Percentiles rank a stretch among this genome's conserved stretches.
phyloP scores from a whole-genome alignment of 2,797 vertebrate species.

The Gymnothorax reevesii region DNA sequence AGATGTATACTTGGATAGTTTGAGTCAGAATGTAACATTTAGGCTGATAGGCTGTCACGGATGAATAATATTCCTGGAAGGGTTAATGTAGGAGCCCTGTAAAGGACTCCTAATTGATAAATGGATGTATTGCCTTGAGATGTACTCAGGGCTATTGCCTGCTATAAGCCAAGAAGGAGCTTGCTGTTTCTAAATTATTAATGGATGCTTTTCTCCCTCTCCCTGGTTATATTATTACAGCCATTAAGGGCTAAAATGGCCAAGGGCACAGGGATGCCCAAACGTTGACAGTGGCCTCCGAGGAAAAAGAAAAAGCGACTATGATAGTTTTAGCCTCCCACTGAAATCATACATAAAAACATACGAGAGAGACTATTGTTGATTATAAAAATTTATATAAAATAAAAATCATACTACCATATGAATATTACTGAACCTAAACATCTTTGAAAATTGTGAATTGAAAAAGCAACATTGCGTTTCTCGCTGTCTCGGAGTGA shows the following conservation, averaged over 20 bases:
- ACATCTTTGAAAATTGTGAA: neutral
- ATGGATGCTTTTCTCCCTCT: slow-evolving; percentile 58
- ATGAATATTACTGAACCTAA: neutral
- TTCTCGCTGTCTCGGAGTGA: neutral
- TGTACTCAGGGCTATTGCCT: slow-evolving; percentile 68
- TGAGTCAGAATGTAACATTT: neutral
- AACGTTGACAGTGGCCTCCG: neutral
- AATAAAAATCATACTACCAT: neutral
- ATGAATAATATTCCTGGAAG: slow-evolving; percentile 64
- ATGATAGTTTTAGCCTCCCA: neutral
- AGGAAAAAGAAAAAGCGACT: neutral
- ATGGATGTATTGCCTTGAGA: slow-evolving; percentile 62
- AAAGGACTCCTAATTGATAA: slow-evolving; percentile 66
- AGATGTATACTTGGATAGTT: neutral
- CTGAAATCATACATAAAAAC: neutral
- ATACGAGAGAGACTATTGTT: no score
- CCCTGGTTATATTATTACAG: slow-evolving; percentile 48
- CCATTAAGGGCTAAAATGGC: slow-evolving; percentile 45
- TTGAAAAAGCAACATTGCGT: neutral
- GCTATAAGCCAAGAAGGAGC: slow-evolving; percentile 61
- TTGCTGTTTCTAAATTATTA: slow-evolving; percentile 67
- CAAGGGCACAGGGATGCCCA: slow-evolving; percentile 40
- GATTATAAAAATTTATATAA: neutral
- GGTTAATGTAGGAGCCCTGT: slow-evolving; percentile 58
- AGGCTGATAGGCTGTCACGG: slow-evolving; percentile 45